phyloP scores from a whole-genome alignment of 2,888 invertebrate genomes.

The Ecliptopera silaceata region DNA sequence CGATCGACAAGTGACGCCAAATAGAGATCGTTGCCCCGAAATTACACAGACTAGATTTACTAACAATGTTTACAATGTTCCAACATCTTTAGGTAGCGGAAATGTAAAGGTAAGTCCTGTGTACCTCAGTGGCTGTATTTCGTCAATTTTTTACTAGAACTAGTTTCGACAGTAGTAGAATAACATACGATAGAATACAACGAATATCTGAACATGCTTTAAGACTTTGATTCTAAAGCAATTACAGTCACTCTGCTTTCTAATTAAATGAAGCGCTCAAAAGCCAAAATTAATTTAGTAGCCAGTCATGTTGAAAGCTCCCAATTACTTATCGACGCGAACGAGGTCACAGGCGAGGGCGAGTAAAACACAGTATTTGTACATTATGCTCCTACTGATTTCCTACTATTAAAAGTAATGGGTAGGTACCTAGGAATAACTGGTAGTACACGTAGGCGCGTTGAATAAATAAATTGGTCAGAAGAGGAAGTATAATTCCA shows the following conservation, averaged over 20 bases:
- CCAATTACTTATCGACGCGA: slow-evolving; percentile 16
- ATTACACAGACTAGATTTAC: not conserved
- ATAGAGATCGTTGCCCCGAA: too few species aligned
- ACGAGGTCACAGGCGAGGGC: slow-evolving; percentile 17
- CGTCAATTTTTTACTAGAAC: too few species aligned
- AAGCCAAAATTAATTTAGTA: slow-evolving; percentile 11
- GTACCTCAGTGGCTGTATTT: too few species aligned
- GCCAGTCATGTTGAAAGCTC: slow-evolving; percentile 11
- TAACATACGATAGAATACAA: too few species aligned
- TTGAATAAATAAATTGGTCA: slow-evolving; percentile 1
- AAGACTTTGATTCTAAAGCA: slow-evolving; percentile 5
- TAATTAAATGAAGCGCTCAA: slow-evolving; percentile 15
- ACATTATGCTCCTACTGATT: not conserved
- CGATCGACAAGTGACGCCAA: not conserved
- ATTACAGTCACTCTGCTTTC: slow-evolving; percentile 1
- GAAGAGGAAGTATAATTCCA: slow-evolving; percentile 1
- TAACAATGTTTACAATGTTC: slow-evolving; percentile 3
- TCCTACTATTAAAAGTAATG: not conserved
- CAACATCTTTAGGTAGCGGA: not conserved
- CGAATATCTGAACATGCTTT: too few species aligned
- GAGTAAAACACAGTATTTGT: slow-evolving; percentile 9
- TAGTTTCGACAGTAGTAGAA: too few species aligned
- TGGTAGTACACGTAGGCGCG: not conserved
- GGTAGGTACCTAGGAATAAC: not conserved
- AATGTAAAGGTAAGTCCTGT: not conserved